Conservation (phyloP, 2,888 invertebrate species). For the Caradrina kadenii region DNA sequence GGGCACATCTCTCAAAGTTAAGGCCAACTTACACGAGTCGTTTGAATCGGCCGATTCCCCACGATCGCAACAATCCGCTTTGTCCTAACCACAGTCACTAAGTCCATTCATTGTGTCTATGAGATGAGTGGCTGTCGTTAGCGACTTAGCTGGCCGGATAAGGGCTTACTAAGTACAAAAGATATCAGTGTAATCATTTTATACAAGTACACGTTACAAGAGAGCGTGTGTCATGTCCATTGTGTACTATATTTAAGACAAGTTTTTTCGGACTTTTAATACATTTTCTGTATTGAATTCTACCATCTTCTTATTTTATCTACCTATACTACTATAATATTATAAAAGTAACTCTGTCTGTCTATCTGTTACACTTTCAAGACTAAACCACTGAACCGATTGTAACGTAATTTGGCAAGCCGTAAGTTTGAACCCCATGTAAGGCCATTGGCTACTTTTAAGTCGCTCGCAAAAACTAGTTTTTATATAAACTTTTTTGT, state of each 20-base stretch:
- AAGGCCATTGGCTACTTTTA: too few species aligned
- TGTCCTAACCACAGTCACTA: conserved; percentile 86
- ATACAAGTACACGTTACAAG: conserved; percentile 70
- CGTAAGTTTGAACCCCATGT: too few species aligned
- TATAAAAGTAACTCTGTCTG: too few species aligned
- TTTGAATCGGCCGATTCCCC: conserved; percentile 71
- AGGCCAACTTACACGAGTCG: conserved; percentile 78
- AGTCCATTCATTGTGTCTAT: conserved; percentile 83
- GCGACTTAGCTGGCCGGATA: conserved; percentile 79
- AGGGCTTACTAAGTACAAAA: conserved; percentile 79
- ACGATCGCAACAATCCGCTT: conserved; percentile 78
- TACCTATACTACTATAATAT: too few species aligned
- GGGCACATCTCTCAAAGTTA: conserved; percentile 21
- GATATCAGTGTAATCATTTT: conserved; percentile 81
- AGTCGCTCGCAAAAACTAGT: too few species aligned
- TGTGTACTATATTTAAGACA: not conserved
- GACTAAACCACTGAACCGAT: too few species aligned
- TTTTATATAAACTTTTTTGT: too few species aligned
- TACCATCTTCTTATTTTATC: too few species aligned
- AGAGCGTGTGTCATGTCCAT: not conserved
- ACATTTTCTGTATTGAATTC: too few species aligned
- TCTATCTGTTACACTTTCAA: too few species aligned
- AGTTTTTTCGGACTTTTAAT: too few species aligned
- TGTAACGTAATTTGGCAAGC: too few species aligned
- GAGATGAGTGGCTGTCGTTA: conserved; percentile 89